Evolutionary conservation across 2,113 vertebrate species (phyloP), one percentile per base, ranked within the genome.

Genomic region (Amia ocellicauda): DNA sequence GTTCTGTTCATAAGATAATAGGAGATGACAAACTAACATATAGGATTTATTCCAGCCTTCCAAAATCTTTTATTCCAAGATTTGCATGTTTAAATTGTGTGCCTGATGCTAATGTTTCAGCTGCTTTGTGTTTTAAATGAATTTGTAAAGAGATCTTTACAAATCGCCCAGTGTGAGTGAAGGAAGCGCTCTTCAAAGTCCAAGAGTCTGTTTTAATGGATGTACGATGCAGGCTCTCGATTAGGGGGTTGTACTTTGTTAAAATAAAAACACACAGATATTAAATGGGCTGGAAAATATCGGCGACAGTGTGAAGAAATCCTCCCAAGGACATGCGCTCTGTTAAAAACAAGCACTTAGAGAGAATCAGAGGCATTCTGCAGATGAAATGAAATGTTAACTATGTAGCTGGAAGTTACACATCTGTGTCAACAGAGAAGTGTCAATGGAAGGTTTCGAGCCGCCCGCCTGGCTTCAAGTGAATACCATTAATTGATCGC

Each of bases 151-250:
- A n/a, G n/a, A n/a, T n/a, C n/a, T n/a, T n/a, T n/a, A n/a, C n/a
- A n/a, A n/a, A n/a, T n/a, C 60, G 61, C 55, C 83, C 79, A 82
- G 55, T 74, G 81, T 82, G 80, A 79, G 74, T 24, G 67, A 78
- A 80, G 71, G 76, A 80, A 74, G 17, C 17, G 16, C 31, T 42
- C 41, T 41, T 41, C 20, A 9, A 23, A 23, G 17, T 58, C 57
- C 11, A 8, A 40, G 57, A 14, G 4, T 16, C 9, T 31, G 22
- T 41, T 41, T 59, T 24, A 59, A 42, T 59, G 57, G 36, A 59
- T 20, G 31, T 22, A 59, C 20, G 19, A 60, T 28, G 8, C 41
- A 45, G 58, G 23, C 58, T 28, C 13, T 42, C 26, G 43, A 47
- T 45, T 27, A 28, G 26, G n/a, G n/a, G 43, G n/a, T 47, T 47